These are phyloP conservation scores for Aramus guarauna DNA, from an alignment of 2,113 vertebrate species.

Conservation along the genomic window DNA sequence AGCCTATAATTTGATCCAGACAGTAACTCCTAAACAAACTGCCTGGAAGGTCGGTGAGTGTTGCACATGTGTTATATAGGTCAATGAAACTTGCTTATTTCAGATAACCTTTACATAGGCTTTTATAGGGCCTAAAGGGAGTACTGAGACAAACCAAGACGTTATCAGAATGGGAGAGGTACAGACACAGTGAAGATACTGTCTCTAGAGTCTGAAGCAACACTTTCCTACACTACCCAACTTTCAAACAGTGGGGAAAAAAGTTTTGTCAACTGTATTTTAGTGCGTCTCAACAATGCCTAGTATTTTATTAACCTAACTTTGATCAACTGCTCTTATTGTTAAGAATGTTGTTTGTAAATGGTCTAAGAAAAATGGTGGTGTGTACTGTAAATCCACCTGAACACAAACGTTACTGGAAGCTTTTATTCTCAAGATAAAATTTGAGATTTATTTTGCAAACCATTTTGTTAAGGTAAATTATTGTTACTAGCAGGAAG, in stretches of 20 bases:
- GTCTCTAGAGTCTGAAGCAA: neutral
- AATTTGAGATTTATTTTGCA: neutral
- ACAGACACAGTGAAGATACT: neutral
- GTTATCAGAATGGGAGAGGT: neutral
- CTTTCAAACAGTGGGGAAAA: neutral
- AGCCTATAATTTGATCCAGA: neutral
- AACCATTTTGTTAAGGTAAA: neutral
- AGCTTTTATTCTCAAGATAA: neutral
- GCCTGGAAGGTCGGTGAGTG: neutral
- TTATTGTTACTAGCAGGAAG: neutral
- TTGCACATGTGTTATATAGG: neutral
- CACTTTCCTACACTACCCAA: neutral
- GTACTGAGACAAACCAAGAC: neutral
- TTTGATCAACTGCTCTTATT: neutral
- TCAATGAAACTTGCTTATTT: neutral
- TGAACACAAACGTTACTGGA: neutral
- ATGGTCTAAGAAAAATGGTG: neutral
- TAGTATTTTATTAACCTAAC: neutral
- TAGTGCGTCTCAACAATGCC: neutral
- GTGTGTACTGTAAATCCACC: neutral
- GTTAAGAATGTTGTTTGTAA: neutral
- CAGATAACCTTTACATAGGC: neutral
- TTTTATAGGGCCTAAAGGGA: neutral
- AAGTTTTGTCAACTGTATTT: neutral
- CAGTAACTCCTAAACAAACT: neutral